These are phyloP conservation scores for Rhinophrynus dorsalis DNA, from an alignment of 2,797 vertebrate genomes.

Conservation along the genomic window DNA sequence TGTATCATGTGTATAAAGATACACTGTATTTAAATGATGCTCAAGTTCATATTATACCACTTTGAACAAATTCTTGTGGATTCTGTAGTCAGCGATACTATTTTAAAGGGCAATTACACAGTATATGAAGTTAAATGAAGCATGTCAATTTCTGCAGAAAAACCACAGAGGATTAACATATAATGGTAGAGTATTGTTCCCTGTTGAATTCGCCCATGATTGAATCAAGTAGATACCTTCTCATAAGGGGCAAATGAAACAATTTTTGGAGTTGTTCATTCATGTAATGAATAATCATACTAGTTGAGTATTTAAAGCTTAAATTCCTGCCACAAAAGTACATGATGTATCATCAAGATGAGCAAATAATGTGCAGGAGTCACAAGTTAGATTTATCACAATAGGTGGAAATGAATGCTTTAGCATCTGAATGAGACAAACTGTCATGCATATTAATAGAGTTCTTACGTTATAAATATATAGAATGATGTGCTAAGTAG, in stretches of 20 bases:
- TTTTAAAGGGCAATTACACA: conserved; percentile 1
- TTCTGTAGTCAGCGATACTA: background rate
- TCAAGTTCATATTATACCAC: background rate
- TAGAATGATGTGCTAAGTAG: too few species aligned
- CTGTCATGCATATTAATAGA: too few species aligned
- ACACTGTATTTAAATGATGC: background rate
- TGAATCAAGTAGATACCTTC: conserved; percentile 2
- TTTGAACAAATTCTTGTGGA: background rate
- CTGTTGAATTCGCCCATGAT: conserved; percentile 14
- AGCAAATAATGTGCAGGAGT: conserved; percentile 3
- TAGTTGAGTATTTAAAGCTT: conserved; percentile 10
- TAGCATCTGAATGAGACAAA: too few species aligned
- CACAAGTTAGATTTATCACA: conserved; percentile 16
- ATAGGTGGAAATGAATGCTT: background rate
- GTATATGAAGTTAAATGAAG: conserved; percentile 5
- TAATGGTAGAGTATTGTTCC: background rate
- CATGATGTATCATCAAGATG: conserved; percentile 3
- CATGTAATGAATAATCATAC: conserved; percentile 33
- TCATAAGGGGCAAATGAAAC: conserved; percentile 5
- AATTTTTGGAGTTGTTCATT: conserved; percentile 29
- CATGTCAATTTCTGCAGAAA: background rate
- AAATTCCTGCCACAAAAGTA: conserved; percentile 6
- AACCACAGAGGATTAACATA: conserved; percentile 7
- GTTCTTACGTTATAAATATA: too few species aligned
- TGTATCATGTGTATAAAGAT: background rate